Evolutionary conservation across 64 coral and sea anemone species (phyloP).

Genomic region (Stichodactyla helianthus): DNA sequence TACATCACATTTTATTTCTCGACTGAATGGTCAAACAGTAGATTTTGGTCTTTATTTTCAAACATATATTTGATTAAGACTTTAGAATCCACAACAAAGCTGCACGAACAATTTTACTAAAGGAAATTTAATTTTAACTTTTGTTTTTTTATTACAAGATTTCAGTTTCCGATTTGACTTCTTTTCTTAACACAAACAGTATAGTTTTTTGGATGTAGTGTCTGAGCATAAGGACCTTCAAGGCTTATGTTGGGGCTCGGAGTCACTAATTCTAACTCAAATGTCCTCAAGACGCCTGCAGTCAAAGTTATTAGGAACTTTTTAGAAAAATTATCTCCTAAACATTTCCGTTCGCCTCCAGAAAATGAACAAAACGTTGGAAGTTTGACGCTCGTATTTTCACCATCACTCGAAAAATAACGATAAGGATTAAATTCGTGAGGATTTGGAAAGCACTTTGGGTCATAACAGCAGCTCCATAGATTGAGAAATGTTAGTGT

Average conservation of each 20-base stretch:
- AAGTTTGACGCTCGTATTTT: background rate
- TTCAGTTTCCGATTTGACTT: background rate
- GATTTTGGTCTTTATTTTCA: background rate
- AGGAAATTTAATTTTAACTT: background rate
- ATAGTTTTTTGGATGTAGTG: background rate
- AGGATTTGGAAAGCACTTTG: slow-evolving; percentile 6
- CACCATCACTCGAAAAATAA: background rate
- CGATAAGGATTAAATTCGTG: slow-evolving; percentile 9
- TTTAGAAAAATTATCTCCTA: slow-evolving; percentile 16
- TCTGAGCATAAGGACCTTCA: background rate
- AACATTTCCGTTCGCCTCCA: slow-evolving; percentile 1
- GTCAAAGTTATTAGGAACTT: background rate
- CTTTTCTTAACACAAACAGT: background rate
- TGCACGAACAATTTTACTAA: background rate
- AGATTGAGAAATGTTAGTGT: slow-evolving; percentile 5
- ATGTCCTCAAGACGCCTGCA: background rate
- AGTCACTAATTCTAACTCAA: slow-evolving; percentile 1
- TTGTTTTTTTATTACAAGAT: background rate
- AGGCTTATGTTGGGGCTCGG: background rate
- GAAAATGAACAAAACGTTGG: slow-evolving; percentile 1
- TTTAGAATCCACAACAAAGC: background rate
- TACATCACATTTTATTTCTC: background rate
- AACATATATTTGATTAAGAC: background rate
- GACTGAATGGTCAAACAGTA: slow-evolving; percentile 2
- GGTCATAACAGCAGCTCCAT: slow-evolving; percentile 9